These are phyloP conservation scores for Schizotus pectinicornis DNA, from an alignment of 2,888 invertebrate genomes.

Conservation along the genomic window DNA sequence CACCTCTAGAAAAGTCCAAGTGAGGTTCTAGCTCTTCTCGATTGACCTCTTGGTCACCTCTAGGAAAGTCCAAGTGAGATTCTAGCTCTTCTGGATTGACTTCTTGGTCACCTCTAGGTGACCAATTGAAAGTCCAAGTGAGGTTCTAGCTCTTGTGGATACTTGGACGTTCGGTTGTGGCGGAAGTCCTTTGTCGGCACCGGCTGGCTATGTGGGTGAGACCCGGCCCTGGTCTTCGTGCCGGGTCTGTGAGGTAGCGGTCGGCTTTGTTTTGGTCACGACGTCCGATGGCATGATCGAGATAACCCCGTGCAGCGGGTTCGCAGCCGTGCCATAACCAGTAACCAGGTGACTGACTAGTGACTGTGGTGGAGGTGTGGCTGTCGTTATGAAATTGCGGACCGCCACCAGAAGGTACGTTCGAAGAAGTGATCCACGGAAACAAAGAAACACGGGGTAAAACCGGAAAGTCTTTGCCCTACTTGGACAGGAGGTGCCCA, in stretches of 20 bases:
- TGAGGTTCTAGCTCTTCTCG: too few species aligned
- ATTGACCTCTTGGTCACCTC: too few species aligned
- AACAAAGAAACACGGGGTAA: background rate
- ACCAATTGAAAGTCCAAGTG: too few species aligned
- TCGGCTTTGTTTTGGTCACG: constrained; percentile 28
- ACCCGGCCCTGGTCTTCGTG: constrained; percentile 2
- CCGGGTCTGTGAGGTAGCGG: background rate
- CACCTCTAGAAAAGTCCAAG: too few species aligned
- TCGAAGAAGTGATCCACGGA: too few species aligned
- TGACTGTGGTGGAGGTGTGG: constrained; percentile 29
- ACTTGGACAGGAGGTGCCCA: too few species aligned
- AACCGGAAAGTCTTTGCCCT: background rate
- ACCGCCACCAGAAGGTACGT: constrained; percentile 2
- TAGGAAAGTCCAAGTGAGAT: too few species aligned
- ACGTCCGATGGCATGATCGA: constrained; percentile 33
- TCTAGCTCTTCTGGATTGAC: too few species aligned
- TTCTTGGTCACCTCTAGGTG: too few species aligned
- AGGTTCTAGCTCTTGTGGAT: too few species aligned
- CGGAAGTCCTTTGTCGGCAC: too few species aligned
- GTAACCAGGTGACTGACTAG: constrained; percentile 32
- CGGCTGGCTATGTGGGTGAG: constrained; percentile 2
- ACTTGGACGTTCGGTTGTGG: too few species aligned
- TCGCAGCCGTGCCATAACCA: constrained; percentile 30
- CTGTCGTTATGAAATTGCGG: constrained; percentile 7
- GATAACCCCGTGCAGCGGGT: constrained; percentile 35